Evolutionary conservation across 1,140 invertebrate species (phyloP), one percentile per base, ranked within the genome.

Genomic region (Panulirus ornatus): DNA sequence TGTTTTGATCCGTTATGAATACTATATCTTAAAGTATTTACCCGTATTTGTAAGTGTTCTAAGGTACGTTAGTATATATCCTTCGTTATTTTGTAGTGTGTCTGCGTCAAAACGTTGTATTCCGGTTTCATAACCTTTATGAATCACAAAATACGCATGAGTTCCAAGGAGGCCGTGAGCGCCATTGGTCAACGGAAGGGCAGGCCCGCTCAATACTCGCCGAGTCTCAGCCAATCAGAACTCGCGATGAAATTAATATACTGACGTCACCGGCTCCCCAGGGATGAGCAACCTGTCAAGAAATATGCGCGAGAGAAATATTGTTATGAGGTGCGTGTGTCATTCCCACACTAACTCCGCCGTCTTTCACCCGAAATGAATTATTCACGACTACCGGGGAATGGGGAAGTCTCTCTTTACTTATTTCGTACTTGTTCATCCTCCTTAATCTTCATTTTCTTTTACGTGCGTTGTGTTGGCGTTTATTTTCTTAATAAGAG

Each of bases 181-280:
- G 87, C 87, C 87, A 89, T 89, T 89, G 87, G 87, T 89, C 87
- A 89, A 82, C 79, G 87, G 87, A 89, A 83, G 79, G 87, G 87
- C 87, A 89, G 87, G 78, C 87, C 38, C 87, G 87, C 87, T 89
- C 87, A 89, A 89, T 89, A 89, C 87, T 89, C 81, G 27, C 81
- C 87, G 78, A 51, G 87, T 84, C 87, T 89, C 87, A 89, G 79
- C 87, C 87, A 89, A 89, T 89, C 87, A 89, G 40, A 89, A 89
- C 87, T 54, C 79, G 63, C 79, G 87, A 89, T 89, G 87, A 89
- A 89, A 89, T 89, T 89, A 89, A 89, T 89, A 89, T 89, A 89
- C 66, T 89, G 87, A 89, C 87, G 87, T 89, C 87, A 89, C 44
- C 66, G 87, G 87, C 51, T 83, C 81, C 87, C 87, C 66, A 75